phyloP scores from a whole-genome alignment of 2,888 invertebrate genomes.

The Sepioteuthis lessoniana region DNA sequence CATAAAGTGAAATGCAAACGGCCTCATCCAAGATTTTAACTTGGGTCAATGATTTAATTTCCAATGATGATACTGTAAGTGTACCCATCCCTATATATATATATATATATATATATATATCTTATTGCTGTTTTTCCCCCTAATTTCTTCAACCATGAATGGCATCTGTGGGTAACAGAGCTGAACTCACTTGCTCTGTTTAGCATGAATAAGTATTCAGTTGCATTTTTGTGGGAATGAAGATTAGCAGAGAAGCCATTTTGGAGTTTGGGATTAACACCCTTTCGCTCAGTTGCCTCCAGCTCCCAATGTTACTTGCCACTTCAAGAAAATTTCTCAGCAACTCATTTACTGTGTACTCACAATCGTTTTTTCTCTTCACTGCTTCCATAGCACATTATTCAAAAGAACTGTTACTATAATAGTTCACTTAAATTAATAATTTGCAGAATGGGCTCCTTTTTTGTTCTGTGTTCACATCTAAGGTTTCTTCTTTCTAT shows the following conservation, averaged over 20 bases:
- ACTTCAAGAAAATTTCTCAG: constrained; percentile 14
- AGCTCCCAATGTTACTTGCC: not conserved
- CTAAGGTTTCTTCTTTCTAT: not conserved
- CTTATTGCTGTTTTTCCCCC: not conserved
- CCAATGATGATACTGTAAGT: no score
- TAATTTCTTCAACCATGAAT: not conserved
- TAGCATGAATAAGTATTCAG: not conserved
- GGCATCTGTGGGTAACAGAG: not conserved
- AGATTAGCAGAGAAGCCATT: not conserved
- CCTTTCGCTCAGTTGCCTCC: not conserved
- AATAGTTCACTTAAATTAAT: not conserved
- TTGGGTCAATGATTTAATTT: no score
- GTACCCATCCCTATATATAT: no score
- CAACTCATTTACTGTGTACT: not conserved
- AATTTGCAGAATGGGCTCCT: not conserved
- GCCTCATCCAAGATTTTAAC: no score
- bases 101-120: no score
- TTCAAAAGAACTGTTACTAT: not conserved
- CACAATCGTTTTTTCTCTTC: not conserved
- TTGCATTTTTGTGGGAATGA: not conserved
- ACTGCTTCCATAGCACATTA: not conserved
- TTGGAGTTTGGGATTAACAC: not conserved
- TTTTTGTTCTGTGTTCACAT: not conserved
- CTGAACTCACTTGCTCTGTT: not conserved
- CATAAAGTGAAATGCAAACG: no score